Base-by-base conservation (phyloP, 35 echinoderm and acorn worm species). In the Amphiura filiformis region DNA sequence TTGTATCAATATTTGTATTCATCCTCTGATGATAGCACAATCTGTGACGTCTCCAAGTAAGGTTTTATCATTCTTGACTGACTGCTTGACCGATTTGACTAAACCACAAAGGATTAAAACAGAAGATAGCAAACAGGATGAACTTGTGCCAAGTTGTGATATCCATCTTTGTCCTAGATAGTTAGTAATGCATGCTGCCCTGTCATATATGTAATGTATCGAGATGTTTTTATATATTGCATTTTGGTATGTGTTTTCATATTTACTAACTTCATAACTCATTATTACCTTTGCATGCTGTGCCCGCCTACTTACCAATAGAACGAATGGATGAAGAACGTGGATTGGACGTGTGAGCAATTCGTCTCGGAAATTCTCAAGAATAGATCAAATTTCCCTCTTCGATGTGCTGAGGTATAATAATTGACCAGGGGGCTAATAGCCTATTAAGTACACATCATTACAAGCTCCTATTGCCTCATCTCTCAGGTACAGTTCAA, bases 261-360 rank as follows among this genome's bases (percentile, higher is more conserved):
- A 23, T 13, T 2, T 70, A 70, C 61, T 70, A 70, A 70, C 61
- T 15, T 13, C 61, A 2, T 15, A 70, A 70, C 61, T 70, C 26
- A 70, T 70, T 18, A 70, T 70, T 70, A 70, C 61, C 61, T 70
- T n/a, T 70, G 61, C 61, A 70, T 70, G 61, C 61, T n/a, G 41
- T 47, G 41, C 41, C 41, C n/a, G 20, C 44, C 44, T 20, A 11
- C 7, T 20, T 70, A 70, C 28, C 28, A 11, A 70, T 30, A 70
- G 61, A 23, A 70, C 1, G 26, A 70, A 70, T 70, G 61, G 61
- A 70, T 70, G 61, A n/a, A 70, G 26, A 70, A 70, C 28, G 61
- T 70, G 61, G 61, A 70, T 70, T 70, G 61, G 61, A 15, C 61
- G 28, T 70, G 61, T 30, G 11, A 70, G 28, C 1, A 30, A n/a